These are phyloP conservation scores for Oreamnos americanus DNA, from an alignment of 2,113 vertebrate species.

Conservation along the genomic window DNA sequence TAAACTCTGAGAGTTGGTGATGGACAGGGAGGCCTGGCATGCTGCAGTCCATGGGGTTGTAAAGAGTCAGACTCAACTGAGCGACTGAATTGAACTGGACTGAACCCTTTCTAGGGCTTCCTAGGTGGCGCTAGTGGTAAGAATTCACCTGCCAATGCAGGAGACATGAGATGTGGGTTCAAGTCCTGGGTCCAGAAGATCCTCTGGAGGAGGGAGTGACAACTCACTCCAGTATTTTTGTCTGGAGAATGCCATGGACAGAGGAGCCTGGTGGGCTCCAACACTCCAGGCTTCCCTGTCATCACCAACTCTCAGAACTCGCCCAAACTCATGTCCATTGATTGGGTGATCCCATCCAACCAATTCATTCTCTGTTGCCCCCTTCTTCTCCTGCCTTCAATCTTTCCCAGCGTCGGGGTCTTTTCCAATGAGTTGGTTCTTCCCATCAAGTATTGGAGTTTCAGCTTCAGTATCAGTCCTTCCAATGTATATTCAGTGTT, in stretches of 20 bases:
- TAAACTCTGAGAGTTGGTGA: neutral
- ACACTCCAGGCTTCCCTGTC: neutral
- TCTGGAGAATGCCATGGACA: neutral
- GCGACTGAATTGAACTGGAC: neutral
- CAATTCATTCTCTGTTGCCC: neutral
- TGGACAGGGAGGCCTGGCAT: neutral
- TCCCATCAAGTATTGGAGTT: neutral
- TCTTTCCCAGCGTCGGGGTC: neutral
- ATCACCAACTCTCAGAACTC: neutral
- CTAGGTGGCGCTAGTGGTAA: neutral
- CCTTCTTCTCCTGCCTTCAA: neutral
- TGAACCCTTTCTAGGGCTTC: neutral
- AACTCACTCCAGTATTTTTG: neutral
- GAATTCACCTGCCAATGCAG: neutral
- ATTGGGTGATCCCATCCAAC: neutral
- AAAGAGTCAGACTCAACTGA: neutral
- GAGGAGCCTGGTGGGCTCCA: neutral
- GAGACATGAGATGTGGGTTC: neutral
- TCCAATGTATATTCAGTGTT: neutral
- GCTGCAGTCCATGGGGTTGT: neutral
- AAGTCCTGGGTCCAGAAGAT: neutral
- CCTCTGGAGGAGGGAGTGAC: neutral
- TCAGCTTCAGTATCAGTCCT: neutral
- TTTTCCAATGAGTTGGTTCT: neutral
- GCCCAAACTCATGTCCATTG: neutral